These are phyloP conservation scores for Leiothrix lutea DNA, from an alignment of 2,113 vertebrate genomes.

Conservation along the genomic window DNA sequence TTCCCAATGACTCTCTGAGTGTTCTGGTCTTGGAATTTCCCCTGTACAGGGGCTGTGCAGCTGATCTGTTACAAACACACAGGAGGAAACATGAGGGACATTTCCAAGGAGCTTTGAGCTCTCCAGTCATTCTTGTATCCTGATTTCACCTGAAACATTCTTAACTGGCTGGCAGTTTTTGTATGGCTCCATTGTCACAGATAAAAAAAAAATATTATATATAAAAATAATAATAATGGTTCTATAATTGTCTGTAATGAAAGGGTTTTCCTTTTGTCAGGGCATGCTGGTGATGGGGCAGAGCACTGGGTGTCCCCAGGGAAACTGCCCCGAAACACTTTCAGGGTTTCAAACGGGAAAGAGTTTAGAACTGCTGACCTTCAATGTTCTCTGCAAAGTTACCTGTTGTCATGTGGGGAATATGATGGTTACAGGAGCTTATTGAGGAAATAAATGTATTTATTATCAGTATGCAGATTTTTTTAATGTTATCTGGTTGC, in stretches of 20 bases:
- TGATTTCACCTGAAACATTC: not conserved
- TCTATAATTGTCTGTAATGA: accelerated
- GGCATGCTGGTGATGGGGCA: not conserved
- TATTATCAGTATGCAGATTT: not conserved
- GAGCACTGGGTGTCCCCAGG: not conserved
- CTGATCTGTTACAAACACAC: not conserved
- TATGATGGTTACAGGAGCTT: not conserved
- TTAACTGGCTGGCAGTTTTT: not conserved
- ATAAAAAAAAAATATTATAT: no score
- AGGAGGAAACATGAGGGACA: not conserved
- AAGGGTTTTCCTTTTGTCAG: not conserved
- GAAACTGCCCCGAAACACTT: not conserved
- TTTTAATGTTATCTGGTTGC: not conserved
- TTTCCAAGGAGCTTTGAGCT: not conserved
- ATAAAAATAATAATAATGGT: no score
- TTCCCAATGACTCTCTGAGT: accelerated
- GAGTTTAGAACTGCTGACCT: not conserved
- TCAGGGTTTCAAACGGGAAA: accelerated
- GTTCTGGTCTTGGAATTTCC: not conserved
- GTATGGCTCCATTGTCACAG: not conserved
- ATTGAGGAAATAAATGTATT: not conserved
- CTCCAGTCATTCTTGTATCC: not conserved
- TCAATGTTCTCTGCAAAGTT: not conserved
- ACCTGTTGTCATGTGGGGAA: not conserved
- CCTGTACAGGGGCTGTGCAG: accelerated